Evolutionary conservation across 2,113 vertebrate genomes (phyloP), one percentile per base, ranked within the genome.

Genomic region (Corvus cornix): DNA sequence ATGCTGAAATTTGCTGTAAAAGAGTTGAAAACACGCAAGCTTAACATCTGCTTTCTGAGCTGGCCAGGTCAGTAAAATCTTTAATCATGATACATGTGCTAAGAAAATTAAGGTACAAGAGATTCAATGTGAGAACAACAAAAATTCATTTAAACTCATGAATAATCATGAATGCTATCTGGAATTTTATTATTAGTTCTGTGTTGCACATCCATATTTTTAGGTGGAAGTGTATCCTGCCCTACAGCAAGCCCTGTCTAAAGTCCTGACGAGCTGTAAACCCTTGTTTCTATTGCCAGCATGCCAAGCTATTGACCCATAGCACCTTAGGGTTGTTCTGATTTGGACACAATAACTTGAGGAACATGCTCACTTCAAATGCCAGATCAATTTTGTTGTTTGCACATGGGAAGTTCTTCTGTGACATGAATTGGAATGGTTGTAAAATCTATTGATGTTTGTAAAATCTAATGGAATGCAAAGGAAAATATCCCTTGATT

Each of bases 241-340:
- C 74, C 85, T 85, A n/a, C 35, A 96, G 70, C 26, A 59, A 82
- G 37, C 35, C 79, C 37, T 84, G 76, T 64, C 74, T 59, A 2
- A 79, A 85, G 81, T 26, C 74, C 74, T 78, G 87, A 90, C 83
- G 68, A 82, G 66, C 55, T 89, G 37, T 60, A 68, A 92, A 76
- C 51, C 26, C 39, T 68, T 43, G 62, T 82, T 95, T 93, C 87
- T 53, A 3, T 16, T 84, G 90, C 84, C 85, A 84, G 37, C 8
- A 15, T 90, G 81, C 83, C 89, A 95, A 80, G 55, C 84, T 95
- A 64, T 19, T 89, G 95, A 95, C 92, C 79, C 89, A 84, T 2
- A 62, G 83, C 73, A 70, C 86, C 83, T 89, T 79, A 69, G 8
- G 6, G 43, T 46, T 75, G 13, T 73, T 95, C 86, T 74, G 31